phyloP scores from a whole-genome alignment of 2,797 vertebrate genomes.

The Scomberomorus guttatus region DNA sequence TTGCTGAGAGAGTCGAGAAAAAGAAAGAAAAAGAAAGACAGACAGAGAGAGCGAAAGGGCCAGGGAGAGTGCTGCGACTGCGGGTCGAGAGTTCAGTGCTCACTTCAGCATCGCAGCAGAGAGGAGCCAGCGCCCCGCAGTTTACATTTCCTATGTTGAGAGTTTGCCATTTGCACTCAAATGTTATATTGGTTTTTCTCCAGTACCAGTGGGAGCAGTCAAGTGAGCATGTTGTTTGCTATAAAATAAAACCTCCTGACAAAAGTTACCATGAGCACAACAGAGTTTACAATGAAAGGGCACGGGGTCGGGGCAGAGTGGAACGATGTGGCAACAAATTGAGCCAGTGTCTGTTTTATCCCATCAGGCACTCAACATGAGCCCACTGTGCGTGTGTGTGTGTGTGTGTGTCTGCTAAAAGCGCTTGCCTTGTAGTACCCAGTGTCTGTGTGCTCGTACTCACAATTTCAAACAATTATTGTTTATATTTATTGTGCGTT shows the following conservation, averaged over 20 bases:
- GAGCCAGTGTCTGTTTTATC: conserved; percentile 47
- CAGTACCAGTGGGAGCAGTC: conserved; percentile 51
- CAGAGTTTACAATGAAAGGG: conserved; percentile 32
- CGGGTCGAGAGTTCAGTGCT: conserved; percentile 65
- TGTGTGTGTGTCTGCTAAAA: conserved; percentile 6
- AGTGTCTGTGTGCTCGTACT: neutral
- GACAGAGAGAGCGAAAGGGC: conserved; percentile 15
- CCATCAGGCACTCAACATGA: conserved; percentile 42
- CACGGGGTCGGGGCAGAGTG: conserved; percentile 25
- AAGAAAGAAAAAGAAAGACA: neutral
- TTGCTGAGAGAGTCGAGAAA: neutral
- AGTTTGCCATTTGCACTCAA: conserved; percentile 75
- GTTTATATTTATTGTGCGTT: conserved; percentile 50
- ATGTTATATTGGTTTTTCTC: conserved; percentile 70
- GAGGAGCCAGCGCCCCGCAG: conserved; percentile 44
- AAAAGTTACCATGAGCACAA: conserved; percentile 19
- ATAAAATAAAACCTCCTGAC: conserved; percentile 54
- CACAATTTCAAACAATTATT: conserved; percentile 38
- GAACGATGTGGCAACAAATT: conserved; percentile 37
- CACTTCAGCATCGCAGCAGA: conserved; percentile 54
- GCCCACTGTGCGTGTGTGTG: neutral
- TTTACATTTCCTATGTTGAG: conserved; percentile 68
- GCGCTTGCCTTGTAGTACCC: neutral
- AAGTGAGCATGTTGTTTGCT: conserved; percentile 60
- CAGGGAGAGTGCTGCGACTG: conserved; percentile 37